These are phyloP conservation scores for Trichacis sp. DNA, from an alignment of 2,888 invertebrate genomes.

Conservation along the genomic window DNA sequence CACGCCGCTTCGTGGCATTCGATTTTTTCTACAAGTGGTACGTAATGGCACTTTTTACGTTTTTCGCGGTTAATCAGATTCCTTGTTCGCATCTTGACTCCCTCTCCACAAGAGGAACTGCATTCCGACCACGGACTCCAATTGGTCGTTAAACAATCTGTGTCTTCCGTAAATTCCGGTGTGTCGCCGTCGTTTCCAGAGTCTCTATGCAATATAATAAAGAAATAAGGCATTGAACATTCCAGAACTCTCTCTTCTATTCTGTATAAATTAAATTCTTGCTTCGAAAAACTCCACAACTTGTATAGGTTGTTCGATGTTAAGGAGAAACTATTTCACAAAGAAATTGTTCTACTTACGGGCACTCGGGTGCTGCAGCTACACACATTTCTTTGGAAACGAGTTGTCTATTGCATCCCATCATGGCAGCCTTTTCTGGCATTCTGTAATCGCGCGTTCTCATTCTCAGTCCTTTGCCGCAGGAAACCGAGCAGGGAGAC, in stretches of 20 bases:
- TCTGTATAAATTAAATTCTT: too few species aligned
- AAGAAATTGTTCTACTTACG: slow-evolving; percentile 70
- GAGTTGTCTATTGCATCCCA: slow-evolving; percentile 75
- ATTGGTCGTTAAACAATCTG: slow-evolving; percentile 76
- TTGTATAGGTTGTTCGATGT: slow-evolving; percentile 1
- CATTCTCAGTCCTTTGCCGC: slow-evolving; percentile 75
- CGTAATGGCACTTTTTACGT: slow-evolving; percentile 83
- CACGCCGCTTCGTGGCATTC: slow-evolving; percentile 83
- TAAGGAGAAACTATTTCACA: background rate
- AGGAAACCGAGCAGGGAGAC: slow-evolving; percentile 76
- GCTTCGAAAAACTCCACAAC: too few species aligned
- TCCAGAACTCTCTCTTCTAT: too few species aligned
- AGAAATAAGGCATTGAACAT: too few species aligned
- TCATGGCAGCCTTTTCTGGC: slow-evolving; percentile 80
- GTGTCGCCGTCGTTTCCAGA: slow-evolving; percentile 64
- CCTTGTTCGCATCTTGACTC: slow-evolving; percentile 81
- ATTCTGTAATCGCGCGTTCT: slow-evolving; percentile 72
- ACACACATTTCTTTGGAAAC: slow-evolving; percentile 93
- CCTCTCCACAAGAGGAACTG: slow-evolving; percentile 86
- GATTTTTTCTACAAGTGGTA: slow-evolving; percentile 82
- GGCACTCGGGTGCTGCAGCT: slow-evolving; percentile 80
- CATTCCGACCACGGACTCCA: slow-evolving; percentile 91
- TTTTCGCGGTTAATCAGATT: slow-evolving; percentile 79
- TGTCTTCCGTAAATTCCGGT: slow-evolving; percentile 60
- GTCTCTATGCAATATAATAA: too few species aligned